A percentile compares a stretch with the other conserved stretches of the same genome.
These are phyloP conservation scores for Drosophila dunni DNA, from an alignment of 1,140 invertebrate species.

Conservation along the genomic window DNA sequence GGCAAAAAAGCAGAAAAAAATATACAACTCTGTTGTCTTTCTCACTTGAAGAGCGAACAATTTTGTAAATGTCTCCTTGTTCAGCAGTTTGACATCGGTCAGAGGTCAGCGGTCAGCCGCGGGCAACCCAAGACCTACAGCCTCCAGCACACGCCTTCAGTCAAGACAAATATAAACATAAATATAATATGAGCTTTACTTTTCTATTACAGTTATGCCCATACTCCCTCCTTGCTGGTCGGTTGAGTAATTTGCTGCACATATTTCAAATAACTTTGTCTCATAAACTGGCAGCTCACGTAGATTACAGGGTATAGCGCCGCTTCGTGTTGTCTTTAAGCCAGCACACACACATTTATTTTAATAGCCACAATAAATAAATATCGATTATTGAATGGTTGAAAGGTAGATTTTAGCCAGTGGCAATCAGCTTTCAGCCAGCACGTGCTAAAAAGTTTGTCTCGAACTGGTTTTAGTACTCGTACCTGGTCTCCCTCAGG, in stretches of 20 bases:
- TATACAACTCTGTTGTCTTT: constrained; percentile 61
- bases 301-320: neutral
- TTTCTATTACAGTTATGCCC: constrained; percentile 53
- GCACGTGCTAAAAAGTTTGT: constrained; percentile 69
- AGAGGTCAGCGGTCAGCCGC: constrained; percentile 53
- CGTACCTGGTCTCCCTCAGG: constrained; percentile 44
- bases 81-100: constrained; percentile 68
- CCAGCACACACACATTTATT: constrained; percentile 43
- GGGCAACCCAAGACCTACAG: constrained; percentile 11
- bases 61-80: constrained; percentile 74
- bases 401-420: constrained; percentile 31
- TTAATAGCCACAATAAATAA: constrained; percentile 71
- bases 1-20: constrained; percentile 11
- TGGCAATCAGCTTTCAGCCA: constrained; percentile 63
- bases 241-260: constrained; percentile 63
- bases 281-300: neutral
- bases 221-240: neutral
- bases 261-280: constrained; percentile 68
- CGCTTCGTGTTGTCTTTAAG: neutral
- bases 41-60: constrained; percentile 46
- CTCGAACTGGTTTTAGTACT: constrained; percentile 18
- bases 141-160: constrained; percentile 19
- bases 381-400: constrained; percentile 63
- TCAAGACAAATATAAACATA: constrained; percentile 68
- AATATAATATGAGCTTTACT: constrained; percentile 72